These are phyloP conservation scores for Calidris pygmaea DNA, from an alignment of 2,113 vertebrate species.

Conservation along the genomic window DNA sequence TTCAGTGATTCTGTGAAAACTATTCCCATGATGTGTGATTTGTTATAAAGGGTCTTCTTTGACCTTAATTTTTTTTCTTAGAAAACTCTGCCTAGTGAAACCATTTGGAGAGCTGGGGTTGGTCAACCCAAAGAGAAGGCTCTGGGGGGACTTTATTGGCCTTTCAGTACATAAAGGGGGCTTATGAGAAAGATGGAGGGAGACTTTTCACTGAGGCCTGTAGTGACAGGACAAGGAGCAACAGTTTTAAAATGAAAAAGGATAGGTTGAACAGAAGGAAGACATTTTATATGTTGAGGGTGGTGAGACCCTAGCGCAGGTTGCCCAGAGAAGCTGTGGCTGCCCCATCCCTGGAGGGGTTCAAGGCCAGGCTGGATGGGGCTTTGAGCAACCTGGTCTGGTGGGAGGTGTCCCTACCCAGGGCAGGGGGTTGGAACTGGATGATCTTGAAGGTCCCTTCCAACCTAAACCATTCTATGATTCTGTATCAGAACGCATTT, in stretches of 20 bases:
- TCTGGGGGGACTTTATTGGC: background rate
- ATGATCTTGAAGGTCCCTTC: background rate
- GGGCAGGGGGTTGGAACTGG: rapidly evolving
- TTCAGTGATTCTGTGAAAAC: background rate
- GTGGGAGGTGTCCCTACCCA: rapidly evolving
- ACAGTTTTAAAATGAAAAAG: background rate
- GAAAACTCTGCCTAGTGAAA: background rate
- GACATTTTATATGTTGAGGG: background rate
- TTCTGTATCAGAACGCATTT: background rate
- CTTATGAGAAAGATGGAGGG: background rate
- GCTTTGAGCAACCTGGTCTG: rapidly evolving
- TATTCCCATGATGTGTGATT: background rate
- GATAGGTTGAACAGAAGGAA: background rate
- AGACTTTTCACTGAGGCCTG: background rate
- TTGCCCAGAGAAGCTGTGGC: background rate
- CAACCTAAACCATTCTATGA: background rate
- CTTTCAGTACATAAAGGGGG: background rate
- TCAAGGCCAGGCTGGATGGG: rapidly evolving
- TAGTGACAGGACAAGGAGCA: background rate
- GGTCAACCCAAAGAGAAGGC: background rate
- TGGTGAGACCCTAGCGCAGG: rapidly evolving
- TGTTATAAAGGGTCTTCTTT: background rate
- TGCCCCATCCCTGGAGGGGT: background rate
- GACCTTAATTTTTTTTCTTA: background rate
- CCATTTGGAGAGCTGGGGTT: background rate